Base-by-base conservation (phyloP, 2,888 invertebrate species). In the Aproaerema taeniolella region DNA sequence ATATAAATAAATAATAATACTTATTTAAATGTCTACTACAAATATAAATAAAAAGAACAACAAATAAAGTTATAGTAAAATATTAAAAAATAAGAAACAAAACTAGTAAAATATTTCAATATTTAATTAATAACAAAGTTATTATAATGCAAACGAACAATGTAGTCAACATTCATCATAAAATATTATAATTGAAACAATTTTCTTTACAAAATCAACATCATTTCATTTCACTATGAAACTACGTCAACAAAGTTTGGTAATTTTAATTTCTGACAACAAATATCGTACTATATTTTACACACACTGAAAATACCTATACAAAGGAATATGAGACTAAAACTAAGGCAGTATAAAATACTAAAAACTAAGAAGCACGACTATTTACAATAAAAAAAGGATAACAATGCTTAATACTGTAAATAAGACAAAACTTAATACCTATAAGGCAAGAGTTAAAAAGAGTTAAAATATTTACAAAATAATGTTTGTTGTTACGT, bases 111-210 rank as follows among this genome's bases (percentile, higher is more conserved):
- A 52, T 60, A 59, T 65, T 58, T 76, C 60, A 67, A 61, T 56
- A 46, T 61, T 58, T 74, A 76, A 73, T 80, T 56, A 70, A 71
- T 79, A 82, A 82, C 80, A 79, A 77, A 67, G 70, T 71, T 67
- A 68, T 55, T 67, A 71, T n/a, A n/a, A n/a, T 79, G 77, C 73
- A 71, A 71, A 71, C 70, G 71, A 80, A 80, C 77, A 77, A 80
- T 67, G 65, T 61, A 62, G 51, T 68, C 77, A 82, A 86, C 83
- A 57, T n/a, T 72, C 67, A 66, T 74, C 64, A 82, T 86, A 86
- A 80, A 86, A 74, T 86, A 78, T 80, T 57, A n/a, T n/a, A 68
- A 76, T 73, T 75, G 67, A 75, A 85, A 82, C 79, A 85, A 75
- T 78, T 77, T 79, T 73, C 62, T 62, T 61, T 38, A 63, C 58